phyloP scores from a whole-genome alignment of 2,888 invertebrate genomes.

The Habrosyne pyritoides region DNA sequence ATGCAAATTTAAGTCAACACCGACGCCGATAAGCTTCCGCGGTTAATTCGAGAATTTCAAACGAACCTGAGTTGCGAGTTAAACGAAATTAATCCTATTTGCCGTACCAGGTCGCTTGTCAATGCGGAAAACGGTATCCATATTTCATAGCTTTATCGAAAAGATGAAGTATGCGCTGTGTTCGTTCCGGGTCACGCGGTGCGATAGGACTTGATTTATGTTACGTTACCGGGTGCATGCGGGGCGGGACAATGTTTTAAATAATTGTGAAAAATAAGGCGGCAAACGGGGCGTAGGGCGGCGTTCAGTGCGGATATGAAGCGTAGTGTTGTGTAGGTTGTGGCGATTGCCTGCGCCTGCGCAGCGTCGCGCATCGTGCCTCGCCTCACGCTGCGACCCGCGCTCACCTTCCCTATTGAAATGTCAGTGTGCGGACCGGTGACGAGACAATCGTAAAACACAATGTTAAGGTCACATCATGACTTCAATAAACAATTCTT shows the following conservation, averaged over 20 bases:
- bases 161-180: constrained; percentile 45
- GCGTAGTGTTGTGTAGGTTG: constrained; percentile 15
- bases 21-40: constrained; percentile 71
- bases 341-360: constrained; percentile 37
- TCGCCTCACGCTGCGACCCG: constrained; percentile 73
- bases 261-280: constrained; percentile 51
- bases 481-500: constrained; percentile 81
- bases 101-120: constrained; percentile 37
- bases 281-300: constrained; percentile 21
- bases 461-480: constrained; percentile 83
- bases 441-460: constrained; percentile 83
- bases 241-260: constrained; percentile 39
- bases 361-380: constrained; percentile 65
- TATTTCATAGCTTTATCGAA: constrained; percentile 54
- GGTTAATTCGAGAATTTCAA: constrained; percentile 65
- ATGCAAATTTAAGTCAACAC: constrained; percentile 79
- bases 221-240: constrained; percentile 25
- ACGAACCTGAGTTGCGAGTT: constrained; percentile 37
- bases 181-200: constrained; percentile 42
- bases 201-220: constrained; percentile 50
- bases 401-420: constrained; percentile 81
- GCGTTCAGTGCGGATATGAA: constrained; percentile 12
- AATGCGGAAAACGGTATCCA: constrained; percentile 47
- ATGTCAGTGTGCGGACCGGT: constrained; percentile 78
- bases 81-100: constrained; percentile 56